A percentile compares a stretch with the other conserved stretches of the same genome.
Conservation (phyloP, 2,888 invertebrate species). For the Eristalis arbustorum region DNA sequence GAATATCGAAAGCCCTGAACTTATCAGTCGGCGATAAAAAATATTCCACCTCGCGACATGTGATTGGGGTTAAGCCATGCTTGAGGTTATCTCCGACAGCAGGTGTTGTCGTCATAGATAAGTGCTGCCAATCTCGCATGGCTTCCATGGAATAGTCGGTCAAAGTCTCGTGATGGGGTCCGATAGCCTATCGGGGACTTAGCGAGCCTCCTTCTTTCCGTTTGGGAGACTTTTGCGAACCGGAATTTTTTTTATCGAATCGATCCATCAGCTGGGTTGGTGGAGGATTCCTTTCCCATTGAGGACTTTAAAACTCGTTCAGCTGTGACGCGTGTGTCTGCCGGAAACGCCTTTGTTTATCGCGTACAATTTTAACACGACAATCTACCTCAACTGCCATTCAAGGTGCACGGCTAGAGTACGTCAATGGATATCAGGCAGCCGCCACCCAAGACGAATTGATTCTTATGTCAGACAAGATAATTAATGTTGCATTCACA, state of each 20-base stretch:
- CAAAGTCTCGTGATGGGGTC: background rate
- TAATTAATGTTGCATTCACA: background rate
- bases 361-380: background rate
- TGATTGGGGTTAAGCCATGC: background rate
- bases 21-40: background rate
- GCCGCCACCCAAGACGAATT: background rate
- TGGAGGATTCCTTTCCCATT: background rate
- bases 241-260: background rate
- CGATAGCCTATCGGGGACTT: background rate
- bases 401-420: background rate
- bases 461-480: background rate
- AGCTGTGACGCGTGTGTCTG: background rate
- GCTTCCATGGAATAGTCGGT: background rate
- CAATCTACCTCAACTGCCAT: background rate
- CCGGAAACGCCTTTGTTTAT: background rate
- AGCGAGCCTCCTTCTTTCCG: background rate
- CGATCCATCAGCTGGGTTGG: background rate
- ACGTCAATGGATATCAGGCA: no score
- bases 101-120: background rate
- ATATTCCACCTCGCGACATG: background rate
- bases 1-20: background rate
- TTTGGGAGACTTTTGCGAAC: background rate
- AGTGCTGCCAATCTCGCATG: background rate
- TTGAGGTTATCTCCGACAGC: background rate
- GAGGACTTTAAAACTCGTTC: background rate